Evolutionary conservation across 2,888 invertebrate genomes (phyloP).

Genomic region (Caenorhabditis auriculariae): DNA sequence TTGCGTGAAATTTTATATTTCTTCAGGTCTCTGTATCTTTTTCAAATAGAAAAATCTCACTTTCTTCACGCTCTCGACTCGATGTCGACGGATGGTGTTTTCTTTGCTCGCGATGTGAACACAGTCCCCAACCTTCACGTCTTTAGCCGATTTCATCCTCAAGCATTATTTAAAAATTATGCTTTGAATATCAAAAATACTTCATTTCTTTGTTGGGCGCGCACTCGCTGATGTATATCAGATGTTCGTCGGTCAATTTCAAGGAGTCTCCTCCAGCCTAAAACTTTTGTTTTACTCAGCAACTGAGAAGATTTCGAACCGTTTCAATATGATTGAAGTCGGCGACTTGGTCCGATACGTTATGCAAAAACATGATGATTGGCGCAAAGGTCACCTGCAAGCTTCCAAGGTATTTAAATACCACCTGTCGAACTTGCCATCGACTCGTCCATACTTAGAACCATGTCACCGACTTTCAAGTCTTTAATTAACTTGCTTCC

Average conservation of each 20-base stretch:
- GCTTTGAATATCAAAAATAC: background rate
- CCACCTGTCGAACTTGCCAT: constrained; percentile 33
- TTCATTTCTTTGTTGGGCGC: background rate
- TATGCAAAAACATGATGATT: constrained; percentile 59
- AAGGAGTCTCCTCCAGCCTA: constrained; percentile 23
- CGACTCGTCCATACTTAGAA: constrained; percentile 54
- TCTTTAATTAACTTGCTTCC: constrained; percentile 54
- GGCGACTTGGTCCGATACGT: constrained; percentile 45
- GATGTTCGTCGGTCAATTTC: constrained; percentile 55
- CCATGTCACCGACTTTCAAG: constrained; percentile 53
- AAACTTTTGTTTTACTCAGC: background rate
- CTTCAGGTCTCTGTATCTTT: no score
- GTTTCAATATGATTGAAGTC: constrained; percentile 47
- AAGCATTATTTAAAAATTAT: background rate
- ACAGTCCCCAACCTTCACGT: constrained; percentile 45
- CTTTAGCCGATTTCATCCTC: constrained; percentile 29
- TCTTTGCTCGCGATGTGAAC: constrained; percentile 33
- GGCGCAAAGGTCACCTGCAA: constrained; percentile 54
- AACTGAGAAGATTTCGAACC: constrained; percentile 18
- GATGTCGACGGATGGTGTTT: no score
- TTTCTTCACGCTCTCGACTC: constrained; percentile 14
- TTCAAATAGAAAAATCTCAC: no score
- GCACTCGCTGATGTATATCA: constrained; percentile 54
- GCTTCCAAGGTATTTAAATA: background rate
- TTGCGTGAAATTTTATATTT: no score